Evolutionary conservation across 2,888 invertebrate genomes (phyloP), one percentile per base, ranked within the genome.

Genomic region (Artemia sp.): DNA sequence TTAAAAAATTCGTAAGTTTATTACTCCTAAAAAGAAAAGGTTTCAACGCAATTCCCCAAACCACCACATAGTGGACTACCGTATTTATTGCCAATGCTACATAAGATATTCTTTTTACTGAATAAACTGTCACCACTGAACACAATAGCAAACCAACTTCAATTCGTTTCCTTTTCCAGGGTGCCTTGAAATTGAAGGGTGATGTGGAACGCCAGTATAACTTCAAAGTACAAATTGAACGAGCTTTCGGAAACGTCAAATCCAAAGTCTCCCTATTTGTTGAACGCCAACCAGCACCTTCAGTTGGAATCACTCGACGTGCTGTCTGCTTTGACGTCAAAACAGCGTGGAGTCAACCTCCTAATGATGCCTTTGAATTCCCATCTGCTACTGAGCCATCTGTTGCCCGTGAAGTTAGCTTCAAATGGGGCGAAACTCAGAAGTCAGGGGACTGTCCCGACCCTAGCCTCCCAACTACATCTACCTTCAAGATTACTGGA

Each of bases 291-390:
- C 58, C 70, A 51, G 51, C 51, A 19, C 69, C 52, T 11, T 14
- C 11, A 12, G 38, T 70, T 8, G 58, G 24, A 14, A 38, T 70
- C 51, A 51, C 66, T 52, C 58, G 66, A 67, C 70, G 70, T 51
- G 70, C 70, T 52, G 52, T 69, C 11, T 70, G 70, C 70, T 52
- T 70, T 10, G 66, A 64, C 66, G 66, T 70, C 69, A 70, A 70
- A 52, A 69, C 70, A 8, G 51, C 51, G 11, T 70, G 69, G 69
- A 52, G 69, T 9, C 12, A 24, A 38, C n/a, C 69, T 66, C 70
- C 70, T 38, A 66, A 69, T 19, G 70, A 70, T 51, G n/a, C 69
- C 67, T 67, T 70, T 38, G 69, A 70, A 52, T 68, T 68, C 12
- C 70, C 70, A 6, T 70, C 70, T 9, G 50, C 66, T 19, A 19